A percentile compares a stretch with the other conserved stretches of the same genome.
Evolutionary conservation across 2,113 vertebrate genomes (phyloP).

Genomic region (Epinephelus lanceolatus): DNA sequence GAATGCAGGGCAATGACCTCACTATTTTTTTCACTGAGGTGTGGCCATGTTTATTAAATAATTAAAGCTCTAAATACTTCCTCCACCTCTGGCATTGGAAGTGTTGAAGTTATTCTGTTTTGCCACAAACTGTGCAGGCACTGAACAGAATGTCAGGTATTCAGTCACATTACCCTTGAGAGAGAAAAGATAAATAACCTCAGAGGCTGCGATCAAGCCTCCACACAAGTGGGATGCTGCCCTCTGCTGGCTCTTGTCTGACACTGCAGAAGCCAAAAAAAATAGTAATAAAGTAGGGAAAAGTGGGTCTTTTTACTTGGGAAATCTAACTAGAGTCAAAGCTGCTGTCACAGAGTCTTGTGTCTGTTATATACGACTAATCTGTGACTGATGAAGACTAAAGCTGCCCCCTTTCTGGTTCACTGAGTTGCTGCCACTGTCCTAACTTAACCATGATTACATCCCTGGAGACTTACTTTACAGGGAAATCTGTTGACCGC

Average conservation of each 20-base stretch:
- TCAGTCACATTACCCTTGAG: not conserved
- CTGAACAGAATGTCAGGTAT: not conserved
- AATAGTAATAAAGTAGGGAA: not conserved
- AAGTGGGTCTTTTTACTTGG: not conserved
- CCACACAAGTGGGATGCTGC: slow-evolving; percentile 23
- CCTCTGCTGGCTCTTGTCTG: slow-evolving; percentile 54
- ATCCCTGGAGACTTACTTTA: slow-evolving; percentile 63
- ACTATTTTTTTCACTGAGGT: not conserved
- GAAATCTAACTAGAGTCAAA: not conserved
- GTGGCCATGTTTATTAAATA: not conserved
- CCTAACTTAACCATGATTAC: slow-evolving; percentile 59
- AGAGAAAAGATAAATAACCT: not conserved
- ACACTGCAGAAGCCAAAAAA: slow-evolving; percentile 8
- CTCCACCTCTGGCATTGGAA: not conserved
- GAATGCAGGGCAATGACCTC: not conserved
- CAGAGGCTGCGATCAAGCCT: not conserved
- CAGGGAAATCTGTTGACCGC: slow-evolving; percentile 63
- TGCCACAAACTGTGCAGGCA: not conserved
- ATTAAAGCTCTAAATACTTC: not conserved
- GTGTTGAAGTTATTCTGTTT: not conserved
- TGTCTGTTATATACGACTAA: not conserved
- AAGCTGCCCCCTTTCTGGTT: slow-evolving; percentile 20
- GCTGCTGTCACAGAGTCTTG: slow-evolving; percentile 2
- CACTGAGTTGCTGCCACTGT: slow-evolving; percentile 38
- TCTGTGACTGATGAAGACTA: slow-evolving; percentile 20